Evolutionary conservation across 2,797 vertebrate genomes (phyloP).

Genomic region (Melanogrammus aeglefinus): DNA sequence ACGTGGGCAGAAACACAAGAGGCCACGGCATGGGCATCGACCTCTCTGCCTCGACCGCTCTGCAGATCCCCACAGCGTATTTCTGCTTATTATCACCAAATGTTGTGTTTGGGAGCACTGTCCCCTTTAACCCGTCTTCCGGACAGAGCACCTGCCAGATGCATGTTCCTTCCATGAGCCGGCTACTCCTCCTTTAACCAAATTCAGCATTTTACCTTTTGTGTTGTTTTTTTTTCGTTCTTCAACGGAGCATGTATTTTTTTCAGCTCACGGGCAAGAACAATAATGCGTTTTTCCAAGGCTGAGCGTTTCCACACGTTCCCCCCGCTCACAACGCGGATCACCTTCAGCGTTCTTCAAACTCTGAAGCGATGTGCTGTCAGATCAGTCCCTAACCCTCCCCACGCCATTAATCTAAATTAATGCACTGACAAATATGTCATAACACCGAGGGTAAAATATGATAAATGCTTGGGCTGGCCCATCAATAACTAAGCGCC

Average conservation of each 20-base stretch:
- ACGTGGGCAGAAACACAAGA: neutral
- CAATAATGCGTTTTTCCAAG: neutral
- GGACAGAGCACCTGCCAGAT: neutral
- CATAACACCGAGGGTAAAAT: conserved; percentile 75
- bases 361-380: conserved; percentile 64
- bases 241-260: no score
- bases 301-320: neutral
- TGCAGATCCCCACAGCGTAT: neutral
- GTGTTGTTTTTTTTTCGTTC: neutral
- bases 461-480: conserved; percentile 70
- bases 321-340: conserved; percentile 26
- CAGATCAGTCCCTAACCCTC: conserved; percentile 56
- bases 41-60: neutral
- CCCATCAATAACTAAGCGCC: conserved; percentile 69
- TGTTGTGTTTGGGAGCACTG: neutral
- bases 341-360: conserved; percentile 56
- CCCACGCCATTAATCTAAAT: conserved; percentile 78
- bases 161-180: neutral
- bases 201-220: neutral
- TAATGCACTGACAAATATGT: conserved; percentile 77
- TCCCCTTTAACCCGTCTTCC: neutral
- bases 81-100: neutral
- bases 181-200: no score
- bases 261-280: neutral
- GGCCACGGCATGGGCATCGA: no score